These are phyloP conservation scores for Biston betularia DNA, from an alignment of 2,888 invertebrate species.

Conservation along the genomic window DNA sequence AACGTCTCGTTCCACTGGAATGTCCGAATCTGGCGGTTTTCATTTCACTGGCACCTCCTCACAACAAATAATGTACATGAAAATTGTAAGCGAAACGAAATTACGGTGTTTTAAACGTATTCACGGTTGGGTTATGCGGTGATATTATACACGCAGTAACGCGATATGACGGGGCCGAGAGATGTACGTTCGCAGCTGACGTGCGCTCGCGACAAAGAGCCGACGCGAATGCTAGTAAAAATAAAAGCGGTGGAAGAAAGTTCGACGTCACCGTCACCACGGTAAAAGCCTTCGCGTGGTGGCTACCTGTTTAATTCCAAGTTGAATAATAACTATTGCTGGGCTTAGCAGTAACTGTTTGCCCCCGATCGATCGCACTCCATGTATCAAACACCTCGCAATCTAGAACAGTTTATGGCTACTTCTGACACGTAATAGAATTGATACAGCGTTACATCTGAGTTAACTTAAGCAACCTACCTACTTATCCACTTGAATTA, in stretches of 20 bases:
- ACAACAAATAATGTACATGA: constrained; percentile 54
- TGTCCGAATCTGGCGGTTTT: constrained; percentile 51
- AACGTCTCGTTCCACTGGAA: constrained; percentile 69
- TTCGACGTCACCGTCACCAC: constrained; percentile 74
- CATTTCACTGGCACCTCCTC: constrained; percentile 49
- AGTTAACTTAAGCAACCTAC: constrained; percentile 17
- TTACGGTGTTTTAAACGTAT: constrained; percentile 61
- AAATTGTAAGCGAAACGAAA: constrained; percentile 52
- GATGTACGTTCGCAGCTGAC: constrained; percentile 50
- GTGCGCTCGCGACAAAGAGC: constrained; percentile 70
- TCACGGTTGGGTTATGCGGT: constrained; percentile 70
- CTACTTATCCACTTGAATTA: constrained; percentile 17
- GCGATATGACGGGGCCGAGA: constrained; percentile 52
- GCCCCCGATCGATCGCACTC: constrained; percentile 46
- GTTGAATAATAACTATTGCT: constrained; percentile 68
- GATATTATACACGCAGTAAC: constrained; percentile 45
- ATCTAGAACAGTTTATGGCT: constrained; percentile 31
- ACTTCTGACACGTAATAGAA: constrained; percentile 19
- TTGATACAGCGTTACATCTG: constrained; percentile 21
- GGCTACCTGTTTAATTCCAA: constrained; percentile 68
- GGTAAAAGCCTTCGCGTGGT: constrained; percentile 73
- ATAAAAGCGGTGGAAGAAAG: constrained; percentile 78
- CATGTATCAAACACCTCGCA: constrained; percentile 29
- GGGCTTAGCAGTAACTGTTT: constrained; percentile 62
- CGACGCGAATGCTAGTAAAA: constrained; percentile 72